Evolutionary conservation across 2,888 invertebrate species (phyloP).

Genomic region (Zygaena filipendulae): DNA sequence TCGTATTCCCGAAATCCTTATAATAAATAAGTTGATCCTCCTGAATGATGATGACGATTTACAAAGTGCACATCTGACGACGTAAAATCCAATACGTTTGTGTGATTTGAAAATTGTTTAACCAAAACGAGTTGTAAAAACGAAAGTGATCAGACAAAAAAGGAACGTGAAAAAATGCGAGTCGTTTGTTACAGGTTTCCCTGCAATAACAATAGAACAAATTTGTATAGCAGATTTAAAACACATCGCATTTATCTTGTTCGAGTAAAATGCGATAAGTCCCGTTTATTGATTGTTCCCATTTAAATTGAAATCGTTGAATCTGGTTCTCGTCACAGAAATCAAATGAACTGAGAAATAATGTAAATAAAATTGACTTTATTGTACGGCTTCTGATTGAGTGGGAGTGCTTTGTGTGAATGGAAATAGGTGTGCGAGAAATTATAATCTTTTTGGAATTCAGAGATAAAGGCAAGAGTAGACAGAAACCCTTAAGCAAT

Average conservation of each 20-base stretch:
- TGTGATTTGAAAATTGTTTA: no score
- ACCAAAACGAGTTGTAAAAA: neutral
- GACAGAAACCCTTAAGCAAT: no score
- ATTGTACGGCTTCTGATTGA: no score
- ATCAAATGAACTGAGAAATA: constrained; percentile 41
- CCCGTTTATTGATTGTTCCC: constrained; percentile 51
- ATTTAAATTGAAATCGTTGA: constrained; percentile 50
- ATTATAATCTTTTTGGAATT: no score
- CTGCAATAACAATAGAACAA: constrained; percentile 34
- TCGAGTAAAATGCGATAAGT: constrained; percentile 51
- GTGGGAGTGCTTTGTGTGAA: no score
- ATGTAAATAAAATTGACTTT: constrained; percentile 17
- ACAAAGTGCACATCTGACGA: no score
- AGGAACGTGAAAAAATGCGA: constrained; percentile 19
- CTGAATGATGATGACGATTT: no score
- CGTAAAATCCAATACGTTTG: no score
- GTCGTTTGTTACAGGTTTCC: constrained; percentile 35
- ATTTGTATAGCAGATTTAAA: constrained; percentile 55
- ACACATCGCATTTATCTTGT: constrained; percentile 48
- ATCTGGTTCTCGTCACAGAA: constrained; percentile 42
- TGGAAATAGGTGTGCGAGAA: no score
- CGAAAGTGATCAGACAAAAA: neutral
- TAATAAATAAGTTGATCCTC: no score
- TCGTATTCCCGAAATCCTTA: no score
- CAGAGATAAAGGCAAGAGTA: no score